Conservation (phyloP, 1,140 invertebrate genomes). For the Asbolus verrucosus region DNA sequence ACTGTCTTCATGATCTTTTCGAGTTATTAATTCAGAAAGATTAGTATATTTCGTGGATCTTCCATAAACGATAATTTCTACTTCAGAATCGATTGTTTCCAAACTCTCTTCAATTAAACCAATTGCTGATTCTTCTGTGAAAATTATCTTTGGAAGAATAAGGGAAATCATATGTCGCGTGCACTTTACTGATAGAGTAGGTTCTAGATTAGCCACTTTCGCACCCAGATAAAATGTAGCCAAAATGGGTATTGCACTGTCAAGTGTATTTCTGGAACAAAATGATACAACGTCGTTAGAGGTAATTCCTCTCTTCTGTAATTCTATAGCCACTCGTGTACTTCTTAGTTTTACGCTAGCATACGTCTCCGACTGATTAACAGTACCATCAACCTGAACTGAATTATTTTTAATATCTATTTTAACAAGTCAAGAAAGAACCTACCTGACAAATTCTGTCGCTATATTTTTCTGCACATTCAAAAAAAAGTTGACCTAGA, state of each 20-base stretch:
- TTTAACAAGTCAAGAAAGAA: neutral
- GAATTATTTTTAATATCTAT: too few species aligned
- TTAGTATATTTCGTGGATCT: slow-evolving; percentile 31
- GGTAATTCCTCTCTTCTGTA: slow-evolving; percentile 29
- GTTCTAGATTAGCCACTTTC: slow-evolving; percentile 53
- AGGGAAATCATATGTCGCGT: slow-evolving; percentile 49
- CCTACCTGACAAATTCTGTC: slow-evolving; percentile 51
- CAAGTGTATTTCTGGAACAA: slow-evolving; percentile 25
- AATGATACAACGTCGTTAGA: slow-evolving; percentile 35
- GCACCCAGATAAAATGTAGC: slow-evolving; percentile 18
- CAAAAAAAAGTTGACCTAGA: slow-evolving; percentile 19
- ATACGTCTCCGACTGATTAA: slow-evolving; percentile 31
- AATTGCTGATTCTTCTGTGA: slow-evolving; percentile 50
- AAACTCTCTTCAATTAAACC: slow-evolving; percentile 48
- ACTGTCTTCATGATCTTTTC: slow-evolving; percentile 47
- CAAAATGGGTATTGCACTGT: slow-evolving; percentile 29
- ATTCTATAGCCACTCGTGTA: slow-evolving; percentile 24
- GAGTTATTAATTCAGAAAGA: slow-evolving; percentile 49
- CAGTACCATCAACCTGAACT: slow-evolving; percentile 1
- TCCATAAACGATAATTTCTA: slow-evolving; percentile 53
- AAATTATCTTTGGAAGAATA: slow-evolving; percentile 55
- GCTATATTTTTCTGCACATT: slow-evolving; percentile 30
- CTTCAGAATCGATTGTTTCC: slow-evolving; percentile 34
- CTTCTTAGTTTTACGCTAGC: slow-evolving; percentile 11
- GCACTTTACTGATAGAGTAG: slow-evolving; percentile 47